Evolutionary conservation across 2,888 invertebrate genomes (phyloP).

Genomic region (Polia nebulosa): DNA sequence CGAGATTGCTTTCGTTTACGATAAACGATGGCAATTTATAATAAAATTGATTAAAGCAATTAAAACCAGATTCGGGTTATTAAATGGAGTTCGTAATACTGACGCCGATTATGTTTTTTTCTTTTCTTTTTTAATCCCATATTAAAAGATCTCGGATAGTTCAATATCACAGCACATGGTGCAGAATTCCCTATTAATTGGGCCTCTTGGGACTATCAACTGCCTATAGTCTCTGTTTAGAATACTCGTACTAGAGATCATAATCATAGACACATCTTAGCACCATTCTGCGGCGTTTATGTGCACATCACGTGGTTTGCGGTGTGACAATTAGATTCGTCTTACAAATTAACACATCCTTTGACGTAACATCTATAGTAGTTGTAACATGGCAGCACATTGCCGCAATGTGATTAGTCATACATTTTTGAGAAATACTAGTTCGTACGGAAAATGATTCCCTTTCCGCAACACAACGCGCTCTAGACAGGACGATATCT

Average conservation of each 20-base stretch:
- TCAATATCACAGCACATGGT: neutral
- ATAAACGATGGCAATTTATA: conserved; percentile 32
- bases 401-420: no score
- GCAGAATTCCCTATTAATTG: no score
- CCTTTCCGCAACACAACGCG: conserved; percentile 16
- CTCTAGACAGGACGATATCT: neutral
- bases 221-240: neutral
- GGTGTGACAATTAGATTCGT: conserved; percentile 35
- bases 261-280: neutral
- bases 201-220: neutral
- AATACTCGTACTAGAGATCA: neutral
- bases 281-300: neutral
- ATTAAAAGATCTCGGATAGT: neutral
- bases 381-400: neutral
- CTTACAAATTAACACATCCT: conserved; percentile 26
- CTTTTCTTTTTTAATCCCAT: neutral
- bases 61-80: neutral
- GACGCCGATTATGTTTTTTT: neutral
- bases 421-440: conserved; percentile 6
- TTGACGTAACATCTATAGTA: conserved; percentile 1
- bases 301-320: conserved; percentile 20
- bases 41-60: neutral
- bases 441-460: conserved; percentile 1
- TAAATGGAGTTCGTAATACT: neutral
- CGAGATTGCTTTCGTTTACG: conserved; percentile 73